Evolutionary conservation across 2,113 vertebrate genomes (phyloP).

Genomic region (Myotis lucifugus): DNA sequence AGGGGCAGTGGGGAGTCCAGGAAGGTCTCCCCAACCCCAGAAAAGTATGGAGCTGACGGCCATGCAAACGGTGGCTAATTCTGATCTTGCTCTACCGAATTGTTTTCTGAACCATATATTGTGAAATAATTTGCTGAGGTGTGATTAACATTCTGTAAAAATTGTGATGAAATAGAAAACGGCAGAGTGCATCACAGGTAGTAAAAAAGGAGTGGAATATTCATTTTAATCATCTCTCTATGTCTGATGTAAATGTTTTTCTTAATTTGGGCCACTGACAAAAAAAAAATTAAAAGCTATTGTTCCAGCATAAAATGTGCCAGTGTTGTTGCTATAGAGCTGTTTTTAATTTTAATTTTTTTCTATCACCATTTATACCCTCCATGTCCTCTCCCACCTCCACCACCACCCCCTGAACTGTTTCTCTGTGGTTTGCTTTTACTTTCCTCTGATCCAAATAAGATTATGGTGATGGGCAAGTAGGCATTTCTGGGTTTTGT

Average conservation of each 20-base stretch:
- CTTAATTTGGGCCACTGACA: not conserved
- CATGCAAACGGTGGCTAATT: not conserved
- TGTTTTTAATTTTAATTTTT: not conserved
- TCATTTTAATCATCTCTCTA: not conserved
- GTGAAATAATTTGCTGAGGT: not conserved
- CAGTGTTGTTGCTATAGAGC: not conserved
- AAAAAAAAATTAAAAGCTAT: not conserved
- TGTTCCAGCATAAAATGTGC: not conserved
- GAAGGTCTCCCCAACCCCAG: not conserved
- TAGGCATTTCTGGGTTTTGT: not conserved
- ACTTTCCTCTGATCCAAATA: not conserved
- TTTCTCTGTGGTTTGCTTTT: not conserved
- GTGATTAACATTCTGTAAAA: not conserved
- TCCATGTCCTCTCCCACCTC: too few relatives aligned
- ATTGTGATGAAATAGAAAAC: not conserved
- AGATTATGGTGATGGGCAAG: not conserved
- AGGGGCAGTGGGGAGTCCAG: not conserved
- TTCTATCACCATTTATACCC: too few relatives aligned
- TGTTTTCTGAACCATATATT: not conserved
- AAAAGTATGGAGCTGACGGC: not conserved
- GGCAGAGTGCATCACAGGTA: not conserved
- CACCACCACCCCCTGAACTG: too few relatives aligned
- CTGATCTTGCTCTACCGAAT: not conserved
- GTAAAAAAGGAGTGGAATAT: not conserved
- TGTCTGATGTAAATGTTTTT: not conserved